Evolutionary conservation across 2,888 invertebrate species (phyloP).

Genomic region (Sinhomidia bicolor): DNA sequence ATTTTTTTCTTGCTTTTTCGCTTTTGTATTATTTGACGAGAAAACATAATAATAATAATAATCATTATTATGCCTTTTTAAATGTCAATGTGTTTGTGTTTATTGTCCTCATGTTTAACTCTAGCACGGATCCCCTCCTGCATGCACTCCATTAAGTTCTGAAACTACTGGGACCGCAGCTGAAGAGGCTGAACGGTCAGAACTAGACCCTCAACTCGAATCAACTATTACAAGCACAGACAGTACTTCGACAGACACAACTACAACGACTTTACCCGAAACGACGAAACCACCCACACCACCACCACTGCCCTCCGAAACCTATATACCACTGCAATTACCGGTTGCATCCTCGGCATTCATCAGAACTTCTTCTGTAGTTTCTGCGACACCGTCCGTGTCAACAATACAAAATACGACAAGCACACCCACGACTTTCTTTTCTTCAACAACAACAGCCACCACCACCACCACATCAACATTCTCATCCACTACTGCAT

Average conservation of each 20-base stretch:
- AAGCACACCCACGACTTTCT: conserved; percentile 42
- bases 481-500: conserved; percentile 43
- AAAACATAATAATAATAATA: not conserved
- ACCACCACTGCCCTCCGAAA: conserved; percentile 42
- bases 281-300: conserved; percentile 56
- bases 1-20: not conserved
- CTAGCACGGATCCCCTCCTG: conserved; percentile 72
- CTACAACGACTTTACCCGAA: conserved; percentile 44
- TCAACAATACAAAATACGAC: not conserved
- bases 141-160: conserved; percentile 64
- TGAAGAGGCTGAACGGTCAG: conserved; percentile 71
- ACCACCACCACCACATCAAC: conserved; percentile 47
- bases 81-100: conserved; percentile 51
- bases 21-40: conserved; percentile 16
- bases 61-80: no score
- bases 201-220: conserved; percentile 62
- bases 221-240: conserved; percentile 4
- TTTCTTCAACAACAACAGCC: no score
- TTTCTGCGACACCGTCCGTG: not conserved
- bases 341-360: conserved; percentile 3
- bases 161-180: conserved; percentile 54
- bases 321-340: conserved; percentile 15
- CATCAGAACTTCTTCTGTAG: not conserved
- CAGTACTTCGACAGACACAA: conserved; percentile 45
- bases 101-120: conserved; percentile 72